A percentile compares a stretch with the other conserved stretches of the same genome.
phyloP scores from a whole-genome alignment of 2,113 vertebrate species.

The Perca schrenkii region DNA sequence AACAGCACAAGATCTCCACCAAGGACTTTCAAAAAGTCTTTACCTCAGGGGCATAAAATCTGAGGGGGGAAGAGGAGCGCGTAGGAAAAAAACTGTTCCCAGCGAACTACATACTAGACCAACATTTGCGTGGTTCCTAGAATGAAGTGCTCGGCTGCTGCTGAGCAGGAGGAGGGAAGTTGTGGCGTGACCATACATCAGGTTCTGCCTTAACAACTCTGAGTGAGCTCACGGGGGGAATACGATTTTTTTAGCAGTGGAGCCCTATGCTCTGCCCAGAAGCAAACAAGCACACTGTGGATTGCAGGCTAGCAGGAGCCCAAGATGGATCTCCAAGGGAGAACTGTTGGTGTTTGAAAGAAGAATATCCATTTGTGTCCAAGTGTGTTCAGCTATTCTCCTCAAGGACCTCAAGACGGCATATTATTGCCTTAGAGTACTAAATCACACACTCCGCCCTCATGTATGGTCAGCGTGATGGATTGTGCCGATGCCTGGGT shows the following conservation, averaged over 20 bases:
- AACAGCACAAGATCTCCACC: conserved; percentile 52
- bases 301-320: conserved; percentile 42
- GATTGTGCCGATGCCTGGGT: conserved; percentile 50
- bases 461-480: conserved; percentile 61
- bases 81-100: conserved; percentile 9
- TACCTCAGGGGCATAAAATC: conserved; percentile 45
- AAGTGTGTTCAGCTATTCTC: conserved; percentile 39
- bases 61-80: neutral
- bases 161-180: conserved; percentile 3
- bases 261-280: conserved; percentile 9
- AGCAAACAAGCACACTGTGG: conserved; percentile 52
- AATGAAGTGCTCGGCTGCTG: conserved; percentile 37
- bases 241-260: conserved; percentile 30
- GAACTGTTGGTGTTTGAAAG: conserved; percentile 46
- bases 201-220: conserved; percentile 34
- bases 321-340: conserved; percentile 49
- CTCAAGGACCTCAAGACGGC: conserved; percentile 44
- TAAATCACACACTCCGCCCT: conserved; percentile 17
- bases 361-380: conserved; percentile 26
- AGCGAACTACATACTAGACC: conserved; percentile 26
- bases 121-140: conserved; percentile 43
- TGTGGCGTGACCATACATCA: conserved; percentile 33
- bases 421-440: conserved; percentile 44
- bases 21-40: conserved; percentile 40
- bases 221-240: conserved; percentile 37